Conservation (phyloP, 2,797 vertebrate genomes). For the Siniperca undulata region DNA sequence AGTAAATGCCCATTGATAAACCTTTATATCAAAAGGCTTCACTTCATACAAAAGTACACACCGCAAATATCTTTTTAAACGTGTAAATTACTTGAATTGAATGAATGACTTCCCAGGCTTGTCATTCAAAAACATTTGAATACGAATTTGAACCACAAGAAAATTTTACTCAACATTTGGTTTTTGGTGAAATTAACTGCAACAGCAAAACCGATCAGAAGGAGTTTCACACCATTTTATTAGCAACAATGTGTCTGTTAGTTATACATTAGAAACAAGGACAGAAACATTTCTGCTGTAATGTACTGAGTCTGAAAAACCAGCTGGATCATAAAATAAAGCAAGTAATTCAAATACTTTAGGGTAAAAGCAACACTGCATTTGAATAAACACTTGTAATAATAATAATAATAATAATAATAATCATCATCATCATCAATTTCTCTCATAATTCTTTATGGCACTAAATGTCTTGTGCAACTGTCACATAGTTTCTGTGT, state of each 20-base stretch:
- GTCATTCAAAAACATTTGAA: background rate
- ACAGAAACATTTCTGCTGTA: slow-evolving; percentile 83
- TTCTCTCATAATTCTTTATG: slow-evolving; percentile 76
- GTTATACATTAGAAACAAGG: slow-evolving; percentile 85
- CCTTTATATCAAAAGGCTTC: slow-evolving; percentile 5
- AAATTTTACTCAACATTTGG: background rate
- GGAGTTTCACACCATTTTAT: slow-evolving; percentile 86
- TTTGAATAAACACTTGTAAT: slow-evolving; percentile 79
- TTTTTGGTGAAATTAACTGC: background rate
- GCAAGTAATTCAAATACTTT: slow-evolving; percentile 74
- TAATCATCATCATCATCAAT: slow-evolving; percentile 60
- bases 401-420: slow-evolving; percentile 67
- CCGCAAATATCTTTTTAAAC: slow-evolving; percentile 1
- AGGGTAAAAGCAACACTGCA: slow-evolving; percentile 80
- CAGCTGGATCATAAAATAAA: slow-evolving; percentile 79
- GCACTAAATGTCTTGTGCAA: slow-evolving; percentile 81
- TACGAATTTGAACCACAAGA: background rate
- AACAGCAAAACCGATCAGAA: background rate
- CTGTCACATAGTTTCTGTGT: slow-evolving; percentile 69
- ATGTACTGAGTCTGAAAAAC: slow-evolving; percentile 76
- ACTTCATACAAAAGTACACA: background rate
- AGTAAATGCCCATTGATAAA: background rate
- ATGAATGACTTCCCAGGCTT: background rate
- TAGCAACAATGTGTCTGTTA: slow-evolving; percentile 86
- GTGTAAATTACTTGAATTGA: background rate